Evolutionary conservation across 2,113 vertebrate genomes (phyloP), one percentile per base, ranked within the genome.

Genomic region (Osmerus eperlanus): DNA sequence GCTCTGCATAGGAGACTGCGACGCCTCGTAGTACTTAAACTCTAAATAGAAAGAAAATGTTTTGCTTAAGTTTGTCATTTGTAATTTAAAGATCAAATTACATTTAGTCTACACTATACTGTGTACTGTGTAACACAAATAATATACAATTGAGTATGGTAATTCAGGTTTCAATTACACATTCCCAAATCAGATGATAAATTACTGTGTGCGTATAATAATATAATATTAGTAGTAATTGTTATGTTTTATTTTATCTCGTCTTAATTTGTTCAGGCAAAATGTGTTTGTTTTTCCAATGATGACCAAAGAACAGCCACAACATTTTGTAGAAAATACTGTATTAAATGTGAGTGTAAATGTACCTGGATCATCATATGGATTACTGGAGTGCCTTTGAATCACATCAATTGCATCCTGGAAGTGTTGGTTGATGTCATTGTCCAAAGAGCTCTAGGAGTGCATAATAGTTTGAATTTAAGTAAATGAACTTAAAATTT

Each of bases 401-500:
- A 99, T 88, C n/a, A 98, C 92, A 66, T 99, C 95, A 12, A 98
- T 94, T 0, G 95, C 96, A 82, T 99, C 97, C 85, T 97, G 92
- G 15, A 97, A 96, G 55, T 94, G 92, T 73, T 97, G 95, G 74
- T 94, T 95, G 55, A 93, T 86, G 21, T 99, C 96, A 66, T 89
- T 92, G 60, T 97, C 93, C 74, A 89, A 47, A 83, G 91, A 92
- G 70, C 68, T 90, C 95, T 98, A 68, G 16, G 16, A 55, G 25
- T 16, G 21, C 8, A 67, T 53, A 2, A 65, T 19, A 60, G 16
- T 60, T 41, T 15, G 4, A 47, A 47, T 47, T 11, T 47, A 47
- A 47, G 7, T 47, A 8, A 23, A 36, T 32, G 36, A 21, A 19
- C 23, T 25, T 65, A 13, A 13, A 36, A 19, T 55, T 1, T 11